phyloP scores from a whole-genome alignment of 2,113 vertebrate species.

The Glareola pratincola region DNA sequence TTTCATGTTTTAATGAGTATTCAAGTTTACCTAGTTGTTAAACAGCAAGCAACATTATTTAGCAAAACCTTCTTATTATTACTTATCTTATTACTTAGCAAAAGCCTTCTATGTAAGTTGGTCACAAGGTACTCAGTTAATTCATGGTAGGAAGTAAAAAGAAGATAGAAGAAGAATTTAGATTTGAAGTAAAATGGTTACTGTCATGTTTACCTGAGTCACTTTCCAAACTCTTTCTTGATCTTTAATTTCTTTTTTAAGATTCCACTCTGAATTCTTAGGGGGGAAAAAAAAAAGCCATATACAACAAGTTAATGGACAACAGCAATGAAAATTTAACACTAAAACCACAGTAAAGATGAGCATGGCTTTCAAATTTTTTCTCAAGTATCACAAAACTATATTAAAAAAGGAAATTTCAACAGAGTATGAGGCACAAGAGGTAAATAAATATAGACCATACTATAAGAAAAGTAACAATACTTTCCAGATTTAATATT shows the following conservation, averaged over 20 bases:
- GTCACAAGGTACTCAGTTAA: slow-evolving; percentile 27
- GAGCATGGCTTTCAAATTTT: not conserved
- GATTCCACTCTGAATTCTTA: slow-evolving; percentile 42
- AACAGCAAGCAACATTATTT: slow-evolving; percentile 18
- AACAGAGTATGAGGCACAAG: not conserved
- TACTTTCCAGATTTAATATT: not conserved
- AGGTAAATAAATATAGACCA: not conserved
- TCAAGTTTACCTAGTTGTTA: not conserved
- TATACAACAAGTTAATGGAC: not conserved
- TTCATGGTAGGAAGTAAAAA: slow-evolving; percentile 32
- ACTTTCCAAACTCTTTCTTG: not conserved
- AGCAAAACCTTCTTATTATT: not conserved
- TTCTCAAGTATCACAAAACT: not conserved
- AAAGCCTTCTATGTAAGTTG: not conserved
- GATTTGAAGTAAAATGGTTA: not conserved
- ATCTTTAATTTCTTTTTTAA: slow-evolving; percentile 51
- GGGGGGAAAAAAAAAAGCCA: not conserved
- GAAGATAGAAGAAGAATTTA: slow-evolving; percentile 2
- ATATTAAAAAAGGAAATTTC: not conserved
- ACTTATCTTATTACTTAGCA: not conserved
- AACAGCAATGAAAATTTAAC: not conserved
- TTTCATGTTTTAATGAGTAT: slow-evolving; percentile 38
- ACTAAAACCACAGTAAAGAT: not conserved
- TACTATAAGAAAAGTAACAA: not conserved
- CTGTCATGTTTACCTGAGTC: slow-evolving; percentile 59